Evolutionary conservation across 2,797 vertebrate genomes (phyloP), one percentile per base, ranked within the genome.

Genomic region (Malurus splendens): DNA sequence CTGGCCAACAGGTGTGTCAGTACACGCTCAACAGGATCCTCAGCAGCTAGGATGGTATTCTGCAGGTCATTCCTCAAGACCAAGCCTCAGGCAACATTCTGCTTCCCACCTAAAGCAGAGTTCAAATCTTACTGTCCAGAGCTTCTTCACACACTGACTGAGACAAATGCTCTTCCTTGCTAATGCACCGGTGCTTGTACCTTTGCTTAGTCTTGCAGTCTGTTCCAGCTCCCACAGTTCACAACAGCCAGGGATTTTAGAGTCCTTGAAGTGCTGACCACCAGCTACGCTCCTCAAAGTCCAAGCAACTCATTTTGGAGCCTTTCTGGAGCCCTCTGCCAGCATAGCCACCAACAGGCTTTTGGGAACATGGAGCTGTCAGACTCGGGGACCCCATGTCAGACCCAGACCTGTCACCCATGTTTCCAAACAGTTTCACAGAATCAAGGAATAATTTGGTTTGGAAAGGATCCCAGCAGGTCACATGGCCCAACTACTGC

Each of bases 371-470:
- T 0, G 6, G n/a, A 91, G 55, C 55, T 9, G 1, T 50, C 77
- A 66, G 66, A 78, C 19, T 36, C 0, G 0, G 15, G 66, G 56
- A 38, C 36, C 70, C 78, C 1, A 2, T 38, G 48, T 78, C 80
- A 75, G 80, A 78, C n/a, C 13, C 55, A 86, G 66, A 94, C 78
- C 51, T 76, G 56, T 42, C 81, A 84, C 60, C 54, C 9, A 0
- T 64, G 71, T 78, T 88, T 90, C 86, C 71, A 94, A 94, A 90
- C 50, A 70, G 74, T 84, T 94, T 92, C 89, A 93, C 22, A 66
- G 82, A 93, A 95, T 60, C 52, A 70, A 78, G 74, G 56, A 87
- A 90, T 76, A 83, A 94, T 92, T 94, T 76, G 71, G 52, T 76
- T 86, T 92, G 93, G 92, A 90, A 94, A 59, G 42, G 71, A 75